Evolutionary conservation across 2,113 vertebrate genomes (phyloP), one percentile per base, ranked within the genome.

Genomic region (Albula glossodonta): DNA sequence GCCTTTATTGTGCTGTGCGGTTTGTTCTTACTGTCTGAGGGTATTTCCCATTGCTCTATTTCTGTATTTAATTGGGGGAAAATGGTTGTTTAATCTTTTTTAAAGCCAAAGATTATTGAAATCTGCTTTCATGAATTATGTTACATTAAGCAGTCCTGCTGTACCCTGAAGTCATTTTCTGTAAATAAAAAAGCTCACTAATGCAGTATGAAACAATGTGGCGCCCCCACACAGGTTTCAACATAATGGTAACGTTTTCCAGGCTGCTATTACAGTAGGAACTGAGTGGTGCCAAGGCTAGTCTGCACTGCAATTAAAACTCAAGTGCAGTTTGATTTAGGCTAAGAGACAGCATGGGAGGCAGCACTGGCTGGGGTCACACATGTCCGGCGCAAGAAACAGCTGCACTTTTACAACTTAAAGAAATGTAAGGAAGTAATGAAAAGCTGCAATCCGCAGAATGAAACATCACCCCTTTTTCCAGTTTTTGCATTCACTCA

Each of bases 1-100:
- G 52, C 48, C 57, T 90, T 88, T 88, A 81, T 84, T 88, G 88
- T 84, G 66, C n/a, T 78, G 13, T 77, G 81, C 78, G 56, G 89
- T 79, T 88, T 83, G 82, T 86, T 83, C 52, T 74, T 56, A n/a
- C 84, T 88, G 84, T 52, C 74, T 49, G 17, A 22, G 81, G 80
- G 81, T 57, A 31, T 78, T 86, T 51, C 66, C 25, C 50, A 52
- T 78, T 77, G 17, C 51, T 82, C 22, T 83, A 12, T 52, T 85
- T 81, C 50, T 66, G 60, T 51, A 31, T 49, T 70, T 63, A 80
- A 81, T 50, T 10, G 78, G 52, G 49, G 57, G 48, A 60, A 85
- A 85, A 51, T 66, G 80, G 51, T 82, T 50, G 48, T 70, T 83
- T 49, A 19, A 50, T 70, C 48, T 51, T 82, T 56, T 83, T 50